These are phyloP conservation scores for Agapornis canus DNA, from an alignment of 2,797 vertebrate species.

Conservation along the genomic window DNA sequence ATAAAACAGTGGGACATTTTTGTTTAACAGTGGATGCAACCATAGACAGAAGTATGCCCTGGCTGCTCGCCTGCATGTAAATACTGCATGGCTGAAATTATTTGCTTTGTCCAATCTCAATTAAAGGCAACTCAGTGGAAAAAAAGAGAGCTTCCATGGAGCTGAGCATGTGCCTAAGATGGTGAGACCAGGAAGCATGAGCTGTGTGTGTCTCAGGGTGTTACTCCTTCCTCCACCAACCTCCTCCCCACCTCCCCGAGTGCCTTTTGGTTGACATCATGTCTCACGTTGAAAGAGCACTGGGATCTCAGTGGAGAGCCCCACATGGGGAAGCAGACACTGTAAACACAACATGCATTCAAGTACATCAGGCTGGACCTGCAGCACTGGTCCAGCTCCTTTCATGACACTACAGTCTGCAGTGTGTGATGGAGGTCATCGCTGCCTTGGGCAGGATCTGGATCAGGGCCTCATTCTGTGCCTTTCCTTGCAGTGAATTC, in stretches of 20 bases:
- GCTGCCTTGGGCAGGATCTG: neutral
- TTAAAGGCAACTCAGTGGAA: neutral
- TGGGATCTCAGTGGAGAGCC: neutral
- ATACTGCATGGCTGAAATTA: slow-evolving; percentile 20
- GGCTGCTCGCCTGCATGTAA: slow-evolving; percentile 19
- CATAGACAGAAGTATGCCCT: slow-evolving; percentile 8
- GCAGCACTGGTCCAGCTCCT: neutral
- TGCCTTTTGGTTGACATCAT: slow-evolving; percentile 20
- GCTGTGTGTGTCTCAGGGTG: neutral
- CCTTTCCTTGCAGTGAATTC: neutral
- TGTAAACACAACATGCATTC: neutral
- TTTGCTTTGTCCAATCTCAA: neutral
- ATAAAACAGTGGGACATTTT: slow-evolving; percentile 31
- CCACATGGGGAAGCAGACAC: rapidly evolving
- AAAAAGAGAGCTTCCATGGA: neutral
- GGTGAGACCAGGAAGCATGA: neutral
- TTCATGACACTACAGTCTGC: neutral
- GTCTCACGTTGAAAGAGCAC: neutral
- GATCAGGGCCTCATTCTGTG: neutral
- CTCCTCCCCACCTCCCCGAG: neutral
- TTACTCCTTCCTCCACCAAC: neutral
- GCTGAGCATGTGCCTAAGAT: neutral
- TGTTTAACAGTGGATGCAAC: neutral
- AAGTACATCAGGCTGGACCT: neutral
- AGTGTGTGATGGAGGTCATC: neutral